A percentile compares a stretch with the other conserved stretches of the same genome.
These are phyloP conservation scores for Buathra laborator DNA, from an alignment of 2,888 invertebrate genomes.

Conservation along the genomic window DNA sequence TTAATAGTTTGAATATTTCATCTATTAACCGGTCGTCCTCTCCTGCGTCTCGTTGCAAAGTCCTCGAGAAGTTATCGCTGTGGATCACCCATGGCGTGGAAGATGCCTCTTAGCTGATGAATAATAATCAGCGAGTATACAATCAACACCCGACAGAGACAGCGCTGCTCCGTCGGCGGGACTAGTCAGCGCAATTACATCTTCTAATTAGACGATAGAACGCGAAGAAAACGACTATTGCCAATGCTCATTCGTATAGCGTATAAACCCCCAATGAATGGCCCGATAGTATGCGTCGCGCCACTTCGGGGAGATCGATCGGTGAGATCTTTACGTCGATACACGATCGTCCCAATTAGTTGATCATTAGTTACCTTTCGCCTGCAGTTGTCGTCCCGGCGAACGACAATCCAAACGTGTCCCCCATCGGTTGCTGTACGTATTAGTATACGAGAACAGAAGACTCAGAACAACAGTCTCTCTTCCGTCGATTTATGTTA, in stretches of 20 bases:
- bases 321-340: constrained; percentile 77
- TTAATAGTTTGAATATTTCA: constrained; percentile 19
- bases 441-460: constrained; percentile 1
- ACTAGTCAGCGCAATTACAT: constrained; percentile 63
- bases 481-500: not conserved
- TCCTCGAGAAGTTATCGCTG: constrained; percentile 34
- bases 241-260: constrained; percentile 41
- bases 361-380: constrained; percentile 66
- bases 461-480: constrained; percentile 6
- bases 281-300: constrained; percentile 52
- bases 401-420: constrained; percentile 52
- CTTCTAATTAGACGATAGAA: constrained; percentile 66
- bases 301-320: constrained; percentile 72
- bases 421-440: not conserved
- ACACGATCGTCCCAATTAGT: constrained; percentile 81
- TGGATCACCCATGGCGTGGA: constrained; percentile 64
- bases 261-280: constrained; percentile 41
- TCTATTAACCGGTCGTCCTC: constrained; percentile 10
- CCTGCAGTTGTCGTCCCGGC: constrained; percentile 58
- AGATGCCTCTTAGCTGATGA: constrained; percentile 40
- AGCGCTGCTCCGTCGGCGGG: constrained; percentile 14
- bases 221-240: constrained; percentile 48
- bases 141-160: constrained; percentile 12
- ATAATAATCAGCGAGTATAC: constrained; percentile 65
- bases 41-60: not conserved